Evolutionary conservation across 2,797 vertebrate genomes (phyloP), one percentile per base, ranked within the genome.

Genomic region (Nothura maculosa): DNA sequence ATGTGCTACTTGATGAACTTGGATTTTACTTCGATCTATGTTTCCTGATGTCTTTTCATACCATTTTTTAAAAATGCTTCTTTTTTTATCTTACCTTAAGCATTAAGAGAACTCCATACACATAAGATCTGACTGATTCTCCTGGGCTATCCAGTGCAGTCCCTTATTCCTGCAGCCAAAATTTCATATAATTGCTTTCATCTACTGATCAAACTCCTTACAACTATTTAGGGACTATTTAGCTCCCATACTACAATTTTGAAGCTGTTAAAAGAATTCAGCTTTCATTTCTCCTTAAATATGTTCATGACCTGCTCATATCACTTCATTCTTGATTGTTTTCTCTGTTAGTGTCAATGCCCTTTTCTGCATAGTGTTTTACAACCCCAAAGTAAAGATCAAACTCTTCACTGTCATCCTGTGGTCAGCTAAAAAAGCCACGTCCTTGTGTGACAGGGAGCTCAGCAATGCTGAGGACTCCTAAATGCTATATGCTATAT

Each of bases 1-100:
- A 30, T 88, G n/a, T 77, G 25, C 38, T 91, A 66, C 64, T 43
- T 88, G 75, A 67, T 77, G 68, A 74, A 86, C 78, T 75, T 69
- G 48, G 74, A 80, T 68, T 92, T 89, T 85, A 45, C 88, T 92
- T 93, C 94, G 81, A 90, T 91, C 28, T 86, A 5, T 81, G 75
- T 30, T 9, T 92, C 87, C 62, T 89, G 45, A 25, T 88, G 32
- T 70, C 66, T 85, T 94, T 89, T 86, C 30, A 50, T 82, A 90
- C 57, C 32, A 18, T 40, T 77, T 94, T 90, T 89, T 90, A 87
- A 28, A 3, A 82, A 75, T 68, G 58, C n/a, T 75, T 16, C 14
- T 25, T 91, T 89, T 87, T 80, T 14, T 89, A 10, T 5, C 40
- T 82, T 10, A 36, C 50, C 52, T 90, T 80, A 90, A 90, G 45